A percentile compares a stretch with the other conserved stretches of the same genome.
These are phyloP conservation scores for Eretmochelys imbricata DNA, from an alignment of 2,113 vertebrate genomes.

Conservation along the genomic window DNA sequence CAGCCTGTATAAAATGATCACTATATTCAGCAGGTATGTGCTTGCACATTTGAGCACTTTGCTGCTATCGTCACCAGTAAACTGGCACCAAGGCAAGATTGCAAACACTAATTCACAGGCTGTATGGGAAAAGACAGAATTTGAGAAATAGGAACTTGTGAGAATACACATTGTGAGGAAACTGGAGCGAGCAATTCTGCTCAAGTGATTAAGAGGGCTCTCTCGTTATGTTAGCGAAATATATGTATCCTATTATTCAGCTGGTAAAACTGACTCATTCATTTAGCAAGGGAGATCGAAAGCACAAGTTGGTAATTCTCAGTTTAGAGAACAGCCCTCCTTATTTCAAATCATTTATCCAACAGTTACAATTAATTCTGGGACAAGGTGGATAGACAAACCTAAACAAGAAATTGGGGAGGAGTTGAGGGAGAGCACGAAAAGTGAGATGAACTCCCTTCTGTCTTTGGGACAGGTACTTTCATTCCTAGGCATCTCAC, in stretches of 20 bases:
- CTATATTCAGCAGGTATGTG: neutral
- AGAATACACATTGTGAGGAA: neutral
- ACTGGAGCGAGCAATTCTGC: accelerated
- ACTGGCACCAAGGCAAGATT: neutral
- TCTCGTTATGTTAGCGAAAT: neutral
- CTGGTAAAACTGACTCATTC: neutral
- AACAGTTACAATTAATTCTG: neutral
- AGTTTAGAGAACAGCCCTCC: neutral
- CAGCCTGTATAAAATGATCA: neutral
- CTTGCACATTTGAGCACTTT: neutral
- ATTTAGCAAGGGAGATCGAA: neutral
- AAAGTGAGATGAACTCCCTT: neutral
- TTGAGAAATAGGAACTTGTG: neutral
- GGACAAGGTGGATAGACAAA: neutral
- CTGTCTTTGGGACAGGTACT: neutral
- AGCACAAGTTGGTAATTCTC: neutral
- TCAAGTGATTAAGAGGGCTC: accelerated
- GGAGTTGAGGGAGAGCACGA: neutral
- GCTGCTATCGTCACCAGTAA: neutral
- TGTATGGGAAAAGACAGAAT: accelerated
- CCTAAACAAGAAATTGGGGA: neutral
- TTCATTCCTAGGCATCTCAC: neutral
- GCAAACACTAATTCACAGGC: neutral
- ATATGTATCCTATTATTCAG: neutral
- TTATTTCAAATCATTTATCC: neutral